Percentiles rank a stretch among this genome's conserved stretches.
phyloP scores from a whole-genome alignment of 2,113 vertebrate genomes.

The Melospiza melodia region DNA sequence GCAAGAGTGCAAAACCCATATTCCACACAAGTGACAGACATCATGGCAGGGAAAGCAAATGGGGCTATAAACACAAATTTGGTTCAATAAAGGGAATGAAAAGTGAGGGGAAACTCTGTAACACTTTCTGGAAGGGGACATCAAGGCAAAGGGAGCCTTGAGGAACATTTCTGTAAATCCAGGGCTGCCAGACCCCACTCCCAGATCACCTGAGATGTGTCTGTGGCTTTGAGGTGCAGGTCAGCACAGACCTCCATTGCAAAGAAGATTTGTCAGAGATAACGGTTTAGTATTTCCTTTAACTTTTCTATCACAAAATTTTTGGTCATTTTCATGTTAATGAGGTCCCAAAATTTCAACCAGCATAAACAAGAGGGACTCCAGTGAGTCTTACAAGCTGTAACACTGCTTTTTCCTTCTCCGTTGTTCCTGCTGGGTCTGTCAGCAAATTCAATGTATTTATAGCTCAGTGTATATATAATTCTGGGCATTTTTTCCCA shows the following conservation, averaged over 20 bases:
- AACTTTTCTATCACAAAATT: neutral
- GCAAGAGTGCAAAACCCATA: constrained; percentile 23
- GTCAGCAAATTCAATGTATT: neutral
- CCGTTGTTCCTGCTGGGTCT: neutral
- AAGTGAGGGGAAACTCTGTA: neutral
- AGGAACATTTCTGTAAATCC: neutral
- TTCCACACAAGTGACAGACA: constrained; percentile 7
- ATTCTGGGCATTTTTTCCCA: neutral
- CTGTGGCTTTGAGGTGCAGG: neutral
- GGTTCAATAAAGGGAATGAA: neutral
- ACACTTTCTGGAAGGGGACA: neutral
- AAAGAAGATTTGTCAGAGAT: neutral
- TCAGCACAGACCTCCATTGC: neutral
- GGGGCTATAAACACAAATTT: constrained; percentile 1
- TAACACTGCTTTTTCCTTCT: neutral
- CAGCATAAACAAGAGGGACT: neutral
- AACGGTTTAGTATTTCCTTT: neutral
- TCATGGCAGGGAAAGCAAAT: constrained; percentile 18
- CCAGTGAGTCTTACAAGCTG: neutral
- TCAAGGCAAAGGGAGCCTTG: neutral
- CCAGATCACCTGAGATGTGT: neutral
- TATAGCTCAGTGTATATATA: neutral
- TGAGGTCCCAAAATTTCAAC: neutral
- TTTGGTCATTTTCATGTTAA: neutral
- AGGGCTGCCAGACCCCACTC: neutral